phyloP scores from a whole-genome alignment of 2,113 vertebrate genomes.

The Dipodomys spectabilis region DNA sequence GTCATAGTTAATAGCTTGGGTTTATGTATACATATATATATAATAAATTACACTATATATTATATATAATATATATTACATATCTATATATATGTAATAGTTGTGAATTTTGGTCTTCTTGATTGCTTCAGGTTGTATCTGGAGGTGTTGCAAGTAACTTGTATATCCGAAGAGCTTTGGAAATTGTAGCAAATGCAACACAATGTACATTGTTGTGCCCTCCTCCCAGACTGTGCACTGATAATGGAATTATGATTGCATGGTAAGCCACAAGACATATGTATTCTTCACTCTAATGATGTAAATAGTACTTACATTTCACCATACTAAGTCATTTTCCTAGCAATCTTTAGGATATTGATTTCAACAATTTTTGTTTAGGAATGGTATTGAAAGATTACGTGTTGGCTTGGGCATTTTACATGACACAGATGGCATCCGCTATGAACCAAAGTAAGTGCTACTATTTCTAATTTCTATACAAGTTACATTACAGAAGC shows the following conservation, averaged over 20 bases:
- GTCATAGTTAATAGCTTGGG: not conserved
- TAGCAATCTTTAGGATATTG: not conserved
- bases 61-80: too few species aligned
- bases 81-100: not conserved
- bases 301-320: not conserved
- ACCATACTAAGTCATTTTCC: not conserved
- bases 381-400: conserved; percentile 96
- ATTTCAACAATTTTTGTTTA: conserved; percentile 79
- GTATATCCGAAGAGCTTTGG: conserved; percentile 90
- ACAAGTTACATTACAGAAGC: not conserved
- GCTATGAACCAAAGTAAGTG: conserved; percentile 93
- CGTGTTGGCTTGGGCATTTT: conserved; percentile 90
- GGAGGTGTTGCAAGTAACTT: conserved; percentile 98
- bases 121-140: conserved; percentile 90
- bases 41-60: too few species aligned
- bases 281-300: not conserved
- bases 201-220: conserved; percentile 91
- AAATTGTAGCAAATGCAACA: conserved; percentile 88
- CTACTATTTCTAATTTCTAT: not conserved
- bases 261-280: conserved; percentile 87
- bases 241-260: conserved; percentile 98
- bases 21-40: too few species aligned
- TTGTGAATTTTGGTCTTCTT: not conserved
- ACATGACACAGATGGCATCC: conserved; percentile 84
- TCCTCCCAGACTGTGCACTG: conserved; percentile 94